These are phyloP conservation scores for Heterocephalus glaber DNA, from an alignment of 2,113 vertebrate species.

Conservation along the genomic window DNA sequence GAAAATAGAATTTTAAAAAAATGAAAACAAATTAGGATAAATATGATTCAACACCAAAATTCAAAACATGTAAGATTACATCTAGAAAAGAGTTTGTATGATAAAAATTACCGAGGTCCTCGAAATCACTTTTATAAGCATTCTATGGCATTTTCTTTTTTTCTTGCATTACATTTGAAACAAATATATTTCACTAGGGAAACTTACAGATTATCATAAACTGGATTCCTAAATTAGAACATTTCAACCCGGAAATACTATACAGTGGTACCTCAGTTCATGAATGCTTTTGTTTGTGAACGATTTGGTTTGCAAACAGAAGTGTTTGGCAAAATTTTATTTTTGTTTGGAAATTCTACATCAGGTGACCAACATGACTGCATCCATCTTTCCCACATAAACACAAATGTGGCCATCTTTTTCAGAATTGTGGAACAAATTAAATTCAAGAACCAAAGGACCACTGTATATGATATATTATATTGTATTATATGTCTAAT, in stretches of 20 bases:
- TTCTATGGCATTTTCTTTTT: not conserved
- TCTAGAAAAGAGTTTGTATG: not conserved
- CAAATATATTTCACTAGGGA: not conserved
- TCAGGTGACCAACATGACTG: not conserved
- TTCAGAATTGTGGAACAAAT: not conserved
- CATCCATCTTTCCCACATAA: not conserved
- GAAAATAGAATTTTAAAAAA: constrained; percentile 19
- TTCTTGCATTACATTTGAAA: not conserved
- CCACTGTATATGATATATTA: not conserved
- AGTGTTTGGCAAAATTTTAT: not conserved
- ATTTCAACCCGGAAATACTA: not conserved
- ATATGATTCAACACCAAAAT: not conserved
- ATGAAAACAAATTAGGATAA: not conserved
- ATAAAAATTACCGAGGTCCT: not conserved
- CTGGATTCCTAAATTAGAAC: not conserved
- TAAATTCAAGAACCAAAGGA: not conserved
- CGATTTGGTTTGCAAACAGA: not conserved
- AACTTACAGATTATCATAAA: not conserved
- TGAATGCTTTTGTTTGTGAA: not conserved
- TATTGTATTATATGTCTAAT: not conserved
- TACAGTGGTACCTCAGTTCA: not conserved
- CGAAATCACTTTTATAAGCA: not conserved
- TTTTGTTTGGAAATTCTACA: not conserved
- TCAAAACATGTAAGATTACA: not conserved
- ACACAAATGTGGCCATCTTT: not conserved